These are phyloP conservation scores for Agelas oroides DNA, from an alignment of 37 sponge, comb jelly and placozoan species.

Conservation along the genomic window DNA sequence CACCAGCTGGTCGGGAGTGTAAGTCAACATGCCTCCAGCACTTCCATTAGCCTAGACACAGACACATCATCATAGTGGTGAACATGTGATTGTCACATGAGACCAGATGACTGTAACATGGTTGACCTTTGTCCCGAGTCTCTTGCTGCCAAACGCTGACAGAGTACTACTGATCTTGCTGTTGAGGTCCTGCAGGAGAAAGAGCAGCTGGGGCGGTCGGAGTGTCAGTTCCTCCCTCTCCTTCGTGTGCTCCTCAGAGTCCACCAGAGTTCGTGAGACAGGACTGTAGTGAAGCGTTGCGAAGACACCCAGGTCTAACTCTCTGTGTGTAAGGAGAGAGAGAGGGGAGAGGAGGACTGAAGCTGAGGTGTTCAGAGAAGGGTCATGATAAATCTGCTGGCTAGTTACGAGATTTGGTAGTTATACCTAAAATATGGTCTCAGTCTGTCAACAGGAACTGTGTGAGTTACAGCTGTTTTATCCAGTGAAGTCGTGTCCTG, in stretches of 20 bases:
- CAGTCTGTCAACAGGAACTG: constrained; percentile 35
- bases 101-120: too few relatives aligned
- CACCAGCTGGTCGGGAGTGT: constrained; percentile 22
- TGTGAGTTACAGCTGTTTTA: constrained; percentile 3
- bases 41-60: not conserved
- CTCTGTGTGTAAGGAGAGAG: constrained; percentile 17
- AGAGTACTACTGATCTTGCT: constrained; percentile 46
- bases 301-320: constrained; percentile 60
- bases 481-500: constrained; percentile 39
- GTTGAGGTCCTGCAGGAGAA: constrained; percentile 74
- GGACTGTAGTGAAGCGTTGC: constrained; percentile 19
- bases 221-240: constrained; percentile 55
- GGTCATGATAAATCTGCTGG: not conserved
- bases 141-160: constrained; percentile 38
- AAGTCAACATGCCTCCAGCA: not conserved
- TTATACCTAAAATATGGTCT: not conserved
- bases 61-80: too few relatives aligned
- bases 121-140: too few relatives aligned
- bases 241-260: constrained; percentile 51
- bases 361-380: not conserved
- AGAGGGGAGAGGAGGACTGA: constrained; percentile 7
- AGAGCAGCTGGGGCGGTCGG: constrained; percentile 60
- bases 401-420: too few relatives aligned
- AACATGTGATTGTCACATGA: not conserved
- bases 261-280: constrained; percentile 54